These are phyloP conservation scores for Syngnathus acus DNA, from an alignment of 2,797 vertebrate species.

Conservation along the genomic window DNA sequence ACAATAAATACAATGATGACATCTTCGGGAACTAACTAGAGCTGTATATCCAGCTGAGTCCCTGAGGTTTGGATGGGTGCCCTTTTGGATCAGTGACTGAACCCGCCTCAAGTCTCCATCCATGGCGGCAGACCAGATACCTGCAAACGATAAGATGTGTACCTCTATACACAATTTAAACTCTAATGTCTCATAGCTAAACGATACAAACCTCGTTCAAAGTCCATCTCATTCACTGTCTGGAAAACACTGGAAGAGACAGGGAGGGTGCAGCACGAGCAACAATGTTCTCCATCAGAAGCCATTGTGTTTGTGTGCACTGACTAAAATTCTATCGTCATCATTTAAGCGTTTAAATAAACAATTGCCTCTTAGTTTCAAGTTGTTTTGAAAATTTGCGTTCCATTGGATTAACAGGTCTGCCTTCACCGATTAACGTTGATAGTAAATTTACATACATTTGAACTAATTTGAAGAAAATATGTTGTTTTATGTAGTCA, in stretches of 20 bases:
- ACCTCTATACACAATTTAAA: not conserved
- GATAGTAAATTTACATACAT: not conserved
- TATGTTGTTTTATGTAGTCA: not conserved
- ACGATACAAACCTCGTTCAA: constrained; percentile 63
- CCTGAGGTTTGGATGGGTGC: constrained; percentile 70
- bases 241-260: constrained; percentile 47
- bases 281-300: constrained; percentile 26
- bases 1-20: not conserved
- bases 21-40: constrained; percentile 63
- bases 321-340: not conserved
- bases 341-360: not conserved
- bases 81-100: constrained; percentile 67
- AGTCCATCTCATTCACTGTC: constrained; percentile 67
- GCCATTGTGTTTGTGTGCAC: constrained; percentile 31
- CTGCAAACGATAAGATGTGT: constrained; percentile 48
- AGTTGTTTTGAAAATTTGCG: not conserved
- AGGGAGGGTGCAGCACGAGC: constrained; percentile 49
- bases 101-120: constrained; percentile 77
- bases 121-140: constrained; percentile 87
- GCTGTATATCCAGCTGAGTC: constrained; percentile 81
- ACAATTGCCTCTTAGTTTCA: not conserved
- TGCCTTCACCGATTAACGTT: not conserved
- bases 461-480: not conserved
- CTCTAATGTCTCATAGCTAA: not conserved
- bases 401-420: not conserved